Percentiles rank a stretch among this genome's conserved stretches.
Evolutionary conservation across 2,113 vertebrate genomes (phyloP).

Genomic region (Pelecanoides urinatrix): DNA sequence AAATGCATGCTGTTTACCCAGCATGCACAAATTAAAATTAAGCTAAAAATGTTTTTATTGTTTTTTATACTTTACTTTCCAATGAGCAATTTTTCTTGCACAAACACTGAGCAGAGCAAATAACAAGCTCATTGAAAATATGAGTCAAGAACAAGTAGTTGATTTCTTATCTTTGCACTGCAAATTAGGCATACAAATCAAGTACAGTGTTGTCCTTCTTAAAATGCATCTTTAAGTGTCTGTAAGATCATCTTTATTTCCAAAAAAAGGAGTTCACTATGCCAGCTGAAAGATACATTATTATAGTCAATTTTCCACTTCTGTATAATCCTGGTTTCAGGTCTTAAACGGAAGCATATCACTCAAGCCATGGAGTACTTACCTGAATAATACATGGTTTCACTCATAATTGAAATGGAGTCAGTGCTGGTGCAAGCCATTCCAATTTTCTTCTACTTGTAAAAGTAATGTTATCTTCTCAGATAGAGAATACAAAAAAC

Average conservation of each 20-base stretch:
- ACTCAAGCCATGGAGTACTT: not conserved
- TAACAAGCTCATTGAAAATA: slow-evolving; percentile 43
- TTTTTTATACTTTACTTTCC: slow-evolving; percentile 30
- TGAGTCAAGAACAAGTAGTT: slow-evolving; percentile 39
- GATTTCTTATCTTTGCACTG: slow-evolving; percentile 45
- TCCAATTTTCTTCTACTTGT: not conserved
- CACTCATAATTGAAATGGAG: not conserved
- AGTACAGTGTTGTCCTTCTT: slow-evolving; percentile 13
- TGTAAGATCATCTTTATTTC: not conserved
- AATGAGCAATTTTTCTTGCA: slow-evolving; percentile 33
- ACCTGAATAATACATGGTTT: not conserved
- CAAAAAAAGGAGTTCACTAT: not conserved
- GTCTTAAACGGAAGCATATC: not conserved
- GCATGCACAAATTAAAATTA: slow-evolving; percentile 48
- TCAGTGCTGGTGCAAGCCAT: not conserved
- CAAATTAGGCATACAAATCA: slow-evolving; percentile 32
- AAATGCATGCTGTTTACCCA: slow-evolving; percentile 48
- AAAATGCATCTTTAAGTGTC: slow-evolving; percentile 5
- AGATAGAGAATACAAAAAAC: not conserved
- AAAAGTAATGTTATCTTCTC: not conserved
- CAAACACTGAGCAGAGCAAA: slow-evolving; percentile 49
- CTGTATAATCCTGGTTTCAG: not conserved
- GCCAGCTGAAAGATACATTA: not conserved
- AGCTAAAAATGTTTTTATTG: slow-evolving; percentile 36
- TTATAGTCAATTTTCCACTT: not conserved